Conservation (phyloP, 2,888 invertebrate genomes). For the Drosophila anceps region DNA sequence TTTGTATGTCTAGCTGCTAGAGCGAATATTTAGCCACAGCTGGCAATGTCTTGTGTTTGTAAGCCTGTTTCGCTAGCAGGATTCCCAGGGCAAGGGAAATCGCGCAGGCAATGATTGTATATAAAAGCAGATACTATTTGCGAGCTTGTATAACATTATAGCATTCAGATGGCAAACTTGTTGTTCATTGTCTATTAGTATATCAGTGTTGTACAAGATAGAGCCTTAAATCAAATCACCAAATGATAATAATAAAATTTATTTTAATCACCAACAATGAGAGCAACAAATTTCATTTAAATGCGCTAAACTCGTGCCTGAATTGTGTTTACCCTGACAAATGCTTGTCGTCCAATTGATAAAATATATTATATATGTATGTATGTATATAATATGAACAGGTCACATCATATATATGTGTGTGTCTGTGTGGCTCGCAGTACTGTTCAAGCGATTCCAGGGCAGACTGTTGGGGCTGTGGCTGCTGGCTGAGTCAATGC, state of each 20-base stretch:
- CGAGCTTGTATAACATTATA: background rate
- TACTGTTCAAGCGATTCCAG: slow-evolving; percentile 38
- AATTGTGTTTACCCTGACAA: slow-evolving; percentile 19
- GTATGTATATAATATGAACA: background rate
- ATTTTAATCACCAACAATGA: slow-evolving; percentile 50
- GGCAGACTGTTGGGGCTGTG: slow-evolving; percentile 33
- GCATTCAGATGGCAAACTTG: slow-evolving; percentile 14
- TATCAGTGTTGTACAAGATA: slow-evolving; percentile 65
- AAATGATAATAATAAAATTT: slow-evolving; percentile 76
- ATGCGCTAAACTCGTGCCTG: background rate
- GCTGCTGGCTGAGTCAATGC: slow-evolving; percentile 33
- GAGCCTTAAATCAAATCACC: slow-evolving; percentile 81
- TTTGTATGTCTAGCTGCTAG: slow-evolving; percentile 47
- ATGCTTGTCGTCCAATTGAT: slow-evolving; percentile 27
- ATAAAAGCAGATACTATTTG: slow-evolving; percentile 20
- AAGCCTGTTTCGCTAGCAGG: background rate
- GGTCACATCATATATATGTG: slow-evolving; percentile 15
- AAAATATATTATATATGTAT: background rate
- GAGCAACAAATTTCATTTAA: background rate
- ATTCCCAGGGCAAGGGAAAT: background rate
- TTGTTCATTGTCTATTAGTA: slow-evolving; percentile 43
- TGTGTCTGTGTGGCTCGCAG: slow-evolving; percentile 13
- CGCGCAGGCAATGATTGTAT: slow-evolving; percentile 9
- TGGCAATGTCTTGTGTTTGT: slow-evolving; percentile 3
- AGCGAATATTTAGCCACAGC: slow-evolving; percentile 18